Evolutionary conservation across 2,113 vertebrate genomes (phyloP), one percentile per base, ranked within the genome.

Genomic region (Hyperopisus bebe): DNA sequence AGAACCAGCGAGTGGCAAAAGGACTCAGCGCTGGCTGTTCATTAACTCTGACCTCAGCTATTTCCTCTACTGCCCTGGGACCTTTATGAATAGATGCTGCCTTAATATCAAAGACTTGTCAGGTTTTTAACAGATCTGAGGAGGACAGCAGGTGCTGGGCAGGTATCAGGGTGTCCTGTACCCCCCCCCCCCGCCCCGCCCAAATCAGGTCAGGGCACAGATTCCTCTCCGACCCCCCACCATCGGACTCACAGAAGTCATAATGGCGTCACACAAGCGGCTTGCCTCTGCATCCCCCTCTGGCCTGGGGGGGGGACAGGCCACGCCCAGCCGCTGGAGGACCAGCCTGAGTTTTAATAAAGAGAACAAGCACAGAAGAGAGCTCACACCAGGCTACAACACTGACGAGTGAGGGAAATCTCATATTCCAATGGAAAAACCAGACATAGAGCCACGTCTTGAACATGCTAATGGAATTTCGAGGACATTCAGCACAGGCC

Each of bases 201-300:
- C 10, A 0, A 87, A 53, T 87, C n/a, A 53, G 85, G 47, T 87
- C 48, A 87, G 47, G 27, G 15, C 31, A 87, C 27, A 87, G 50
- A 87, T n/a, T 3, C 1, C 85, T 7, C 47, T 9, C 58, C 24
- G 5, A 58, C 47, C 84, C 47, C 1, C 9, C n/a, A 70, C 10
- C n/a, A 70, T 15, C 3, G 17, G 88, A 95, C 95, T 95, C 92
- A 96, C 96, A 17, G 95, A 93, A 46, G 92, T 94, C 94, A 95
- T 94, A 92, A 95, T 48, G 50, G 94, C 90, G 9, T 92, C 90
- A 92, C 94, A 94, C 21, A 95, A 74, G 83, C 80, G 9, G 91
- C 95, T 93, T 47, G 11, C 88, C 90, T 95, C 94, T 21, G 94
- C 91, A 6, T 95, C 95, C 89, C 93, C 50, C 89, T 96, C 94